phyloP scores from a whole-genome alignment of 2,888 invertebrate species.

The Hipparchia semele region DNA sequence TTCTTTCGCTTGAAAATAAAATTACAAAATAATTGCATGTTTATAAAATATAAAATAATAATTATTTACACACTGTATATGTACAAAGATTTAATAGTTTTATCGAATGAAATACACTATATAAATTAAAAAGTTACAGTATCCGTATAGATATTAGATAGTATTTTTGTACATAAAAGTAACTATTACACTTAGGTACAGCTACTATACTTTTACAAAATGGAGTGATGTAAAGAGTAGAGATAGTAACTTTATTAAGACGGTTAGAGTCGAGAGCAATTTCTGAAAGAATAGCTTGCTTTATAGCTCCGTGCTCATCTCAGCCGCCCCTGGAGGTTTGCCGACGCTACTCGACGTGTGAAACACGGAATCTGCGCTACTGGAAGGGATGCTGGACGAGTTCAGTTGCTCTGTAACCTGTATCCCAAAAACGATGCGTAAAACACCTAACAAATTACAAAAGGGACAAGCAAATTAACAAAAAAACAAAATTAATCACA shows the following conservation, averaged over 20 bases:
- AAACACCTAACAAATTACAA: not conserved
- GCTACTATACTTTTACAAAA: not conserved
- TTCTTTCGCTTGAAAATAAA: not conserved
- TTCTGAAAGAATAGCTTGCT: slow-evolving; percentile 28
- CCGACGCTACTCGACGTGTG: slow-evolving; percentile 52
- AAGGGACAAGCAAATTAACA: slow-evolving; percentile 35
- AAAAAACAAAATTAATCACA: slow-evolving; percentile 45
- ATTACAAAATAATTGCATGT: not conserved
- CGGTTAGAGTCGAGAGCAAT: slow-evolving; percentile 32
- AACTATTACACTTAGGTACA: too few species aligned
- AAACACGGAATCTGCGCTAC: slow-evolving; percentile 47
- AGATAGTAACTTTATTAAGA: slow-evolving; percentile 24
- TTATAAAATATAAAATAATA: not conserved
- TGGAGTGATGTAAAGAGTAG: slow-evolving; percentile 8
- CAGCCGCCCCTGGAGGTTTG: slow-evolving; percentile 68
- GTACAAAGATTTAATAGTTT: not conserved
- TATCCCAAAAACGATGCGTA: slow-evolving; percentile 10
- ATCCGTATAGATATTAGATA: not conserved
- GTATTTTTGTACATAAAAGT: not conserved
- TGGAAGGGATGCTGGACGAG: slow-evolving; percentile 51
- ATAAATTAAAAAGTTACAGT: not conserved
- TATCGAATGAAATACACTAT: not conserved
- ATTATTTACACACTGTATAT: slow-evolving; percentile 1
- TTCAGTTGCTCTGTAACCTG: slow-evolving; percentile 81
- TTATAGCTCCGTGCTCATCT: slow-evolving; percentile 87